These are phyloP conservation scores for Euwallacea similis DNA, from an alignment of 1,140 invertebrate genomes.

Conservation along the genomic window DNA sequence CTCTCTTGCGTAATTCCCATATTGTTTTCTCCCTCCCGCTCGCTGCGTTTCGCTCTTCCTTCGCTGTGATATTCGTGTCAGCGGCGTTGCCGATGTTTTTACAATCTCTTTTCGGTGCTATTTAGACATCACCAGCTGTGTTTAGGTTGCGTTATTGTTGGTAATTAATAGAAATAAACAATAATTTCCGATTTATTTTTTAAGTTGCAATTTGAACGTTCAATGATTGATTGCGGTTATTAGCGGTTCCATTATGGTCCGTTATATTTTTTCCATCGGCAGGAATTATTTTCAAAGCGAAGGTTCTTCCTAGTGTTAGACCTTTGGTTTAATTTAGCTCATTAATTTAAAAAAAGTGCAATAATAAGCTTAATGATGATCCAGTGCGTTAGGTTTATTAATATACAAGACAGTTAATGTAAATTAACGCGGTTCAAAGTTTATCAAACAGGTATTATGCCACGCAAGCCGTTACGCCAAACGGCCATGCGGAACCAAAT, in stretches of 20 bases:
- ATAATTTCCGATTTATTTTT: no score
- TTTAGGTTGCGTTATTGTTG: no score
- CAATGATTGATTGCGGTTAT: background rate
- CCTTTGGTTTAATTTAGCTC: constrained; percentile 10
- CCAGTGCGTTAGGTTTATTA: no score
- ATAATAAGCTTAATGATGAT: no score
- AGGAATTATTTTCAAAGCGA: constrained; percentile 18
- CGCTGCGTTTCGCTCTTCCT: background rate
- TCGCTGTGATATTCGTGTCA: no score
- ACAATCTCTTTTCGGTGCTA: no score
- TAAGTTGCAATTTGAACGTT: no score
- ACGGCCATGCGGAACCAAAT: constrained; percentile 24
- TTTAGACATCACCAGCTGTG: no score
- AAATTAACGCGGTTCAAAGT: constrained; percentile 28
- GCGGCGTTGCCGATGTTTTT: no score
- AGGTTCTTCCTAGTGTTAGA: constrained; percentile 21
- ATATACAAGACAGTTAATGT: background rate
- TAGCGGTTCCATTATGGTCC: constrained; percentile 6
- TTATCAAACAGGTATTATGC: constrained; percentile 27
- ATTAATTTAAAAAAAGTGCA: background rate
- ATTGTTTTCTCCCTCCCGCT: background rate
- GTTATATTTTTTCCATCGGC: constrained; percentile 10
- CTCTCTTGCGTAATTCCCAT: constrained; percentile 6
- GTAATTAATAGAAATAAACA: no score
- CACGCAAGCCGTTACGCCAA: constrained; percentile 29